Base-by-base conservation (phyloP, 2,113 vertebrate genomes). In the Balaeniceps rex region DNA sequence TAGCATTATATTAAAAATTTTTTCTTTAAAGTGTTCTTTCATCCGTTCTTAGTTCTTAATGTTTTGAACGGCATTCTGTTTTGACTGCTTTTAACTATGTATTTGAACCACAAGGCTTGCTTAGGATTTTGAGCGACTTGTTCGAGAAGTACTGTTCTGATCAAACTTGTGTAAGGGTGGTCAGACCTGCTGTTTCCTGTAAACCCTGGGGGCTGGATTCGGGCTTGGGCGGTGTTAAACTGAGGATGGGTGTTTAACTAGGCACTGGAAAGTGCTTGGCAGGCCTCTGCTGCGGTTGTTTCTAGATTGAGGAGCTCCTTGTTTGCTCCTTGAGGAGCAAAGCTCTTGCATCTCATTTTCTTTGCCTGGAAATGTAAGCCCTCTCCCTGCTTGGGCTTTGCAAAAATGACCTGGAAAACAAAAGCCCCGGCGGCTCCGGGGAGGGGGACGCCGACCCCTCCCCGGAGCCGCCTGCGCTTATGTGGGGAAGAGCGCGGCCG, bases 351-450 rank as follows among this genome's bases (percentile, higher is more conserved):
- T 69, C 40, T 74, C 12, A 4, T 31, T 79, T 40, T 22, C 4
- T 42, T 82, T 34, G 17, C 42, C 55, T 86, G 60, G 7, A 88
- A 69, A 24, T 55, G 29, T 0, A 78, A 87, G n/a, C 12, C 31
- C 34, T 75, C 57, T 55, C 47, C 19, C 34, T n/a, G 74, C 33
- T 24, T 29, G 58, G 21, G 5, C n/a, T 74, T 60, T 42, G 64
- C 44, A 46, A 68, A 93, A 46, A 40, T 40, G 12, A 40, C 12
- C 40, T 40, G 51, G 36, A 14, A 5, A 9, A 24, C 18, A 13
- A 34, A 36, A 28, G 14, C 21, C 0, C 2, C 0, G 2, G 49
- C 3, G 40, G 51, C 29, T 16, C 14, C 14, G n/a, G 11, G 47
- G 26, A 6, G n/a, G 24, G 34, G 17, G n/a, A 12, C 15, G 70